Percentiles rank a stretch among this genome's conserved stretches.
Evolutionary conservation across 2,113 vertebrate genomes (phyloP).

Genomic region (Rhinolophus sinicus): DNA sequence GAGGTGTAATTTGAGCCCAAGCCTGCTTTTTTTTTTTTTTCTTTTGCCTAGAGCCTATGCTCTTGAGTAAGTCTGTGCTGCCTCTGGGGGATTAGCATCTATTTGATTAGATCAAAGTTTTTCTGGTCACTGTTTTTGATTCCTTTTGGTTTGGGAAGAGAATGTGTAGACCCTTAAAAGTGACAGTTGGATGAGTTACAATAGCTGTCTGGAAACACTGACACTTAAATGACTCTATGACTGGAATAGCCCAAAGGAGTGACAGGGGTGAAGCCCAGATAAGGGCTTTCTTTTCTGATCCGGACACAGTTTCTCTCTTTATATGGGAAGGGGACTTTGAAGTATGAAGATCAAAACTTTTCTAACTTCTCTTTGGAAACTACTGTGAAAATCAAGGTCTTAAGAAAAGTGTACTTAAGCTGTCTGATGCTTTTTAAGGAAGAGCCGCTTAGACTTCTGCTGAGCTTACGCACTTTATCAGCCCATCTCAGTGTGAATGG

Average conservation of each 20-base stretch:
- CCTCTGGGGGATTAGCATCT: not conserved
- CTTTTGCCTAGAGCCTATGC: not conserved
- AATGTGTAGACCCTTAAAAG: not conserved
- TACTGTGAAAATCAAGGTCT: not conserved
- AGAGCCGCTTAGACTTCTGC: not conserved
- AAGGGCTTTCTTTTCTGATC: not conserved
- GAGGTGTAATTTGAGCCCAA: not conserved
- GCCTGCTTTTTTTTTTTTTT: not conserved
- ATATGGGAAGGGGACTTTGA: not conserved
- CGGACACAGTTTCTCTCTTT: not conserved
- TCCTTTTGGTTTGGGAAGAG: conserved; percentile 40
- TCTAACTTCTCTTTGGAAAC: conserved; percentile 31
- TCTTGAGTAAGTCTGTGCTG: not conserved
- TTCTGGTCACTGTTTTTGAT: not conserved
- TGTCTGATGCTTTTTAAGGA: not conserved
- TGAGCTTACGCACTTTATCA: too few relatives aligned
- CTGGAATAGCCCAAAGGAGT: not conserved
- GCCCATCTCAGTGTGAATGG: not conserved
- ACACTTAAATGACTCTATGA: not conserved
- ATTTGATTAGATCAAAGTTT: not conserved
- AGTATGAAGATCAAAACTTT: not conserved
- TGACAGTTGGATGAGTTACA: conserved; percentile 5
- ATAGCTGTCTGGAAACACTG: not conserved
- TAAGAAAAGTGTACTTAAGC: not conserved
- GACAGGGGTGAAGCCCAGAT: not conserved